Evolutionary conservation across 2,888 invertebrate genomes (phyloP).

Genomic region (Nymphalis polychloros): DNA sequence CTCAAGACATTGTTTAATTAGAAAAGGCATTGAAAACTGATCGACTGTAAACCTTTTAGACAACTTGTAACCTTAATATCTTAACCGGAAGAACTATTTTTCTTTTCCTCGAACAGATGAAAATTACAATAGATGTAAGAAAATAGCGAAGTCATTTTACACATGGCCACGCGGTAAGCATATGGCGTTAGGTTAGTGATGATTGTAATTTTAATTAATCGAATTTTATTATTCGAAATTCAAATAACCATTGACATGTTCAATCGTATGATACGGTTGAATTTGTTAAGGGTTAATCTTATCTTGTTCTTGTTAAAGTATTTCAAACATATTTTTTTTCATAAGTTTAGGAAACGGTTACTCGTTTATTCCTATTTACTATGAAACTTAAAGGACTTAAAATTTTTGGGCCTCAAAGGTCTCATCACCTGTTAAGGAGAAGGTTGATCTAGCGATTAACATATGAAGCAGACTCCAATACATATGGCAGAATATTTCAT

Average conservation of each 20-base stretch:
- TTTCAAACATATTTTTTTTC: not conserved
- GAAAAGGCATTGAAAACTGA: slow-evolving; percentile 57
- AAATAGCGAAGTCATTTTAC: slow-evolving; percentile 60
- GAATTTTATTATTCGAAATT: slow-evolving; percentile 12
- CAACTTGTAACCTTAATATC: slow-evolving; percentile 11
- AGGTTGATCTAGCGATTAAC: too few relatives aligned
- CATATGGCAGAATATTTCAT: too few relatives aligned
- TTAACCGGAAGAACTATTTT: slow-evolving; percentile 13
- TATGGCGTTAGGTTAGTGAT: slow-evolving; percentile 46
- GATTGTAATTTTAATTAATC: slow-evolving; percentile 45
- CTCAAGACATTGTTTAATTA: slow-evolving; percentile 68
- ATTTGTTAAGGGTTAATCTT: slow-evolving; percentile 10
- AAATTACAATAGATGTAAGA: slow-evolving; percentile 33
- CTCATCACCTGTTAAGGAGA: too few relatives aligned
- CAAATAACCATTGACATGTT: slow-evolving; percentile 8
- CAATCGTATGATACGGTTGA: not conserved
- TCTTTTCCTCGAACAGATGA: slow-evolving; percentile 1
- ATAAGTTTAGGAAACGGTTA: too few relatives aligned
- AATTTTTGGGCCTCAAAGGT: too few relatives aligned
- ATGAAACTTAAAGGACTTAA: too few relatives aligned
- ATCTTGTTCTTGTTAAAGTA: not conserved
- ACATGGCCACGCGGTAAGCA: slow-evolving; percentile 49
- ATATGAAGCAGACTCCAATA: too few relatives aligned
- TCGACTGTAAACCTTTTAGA: slow-evolving; percentile 42
- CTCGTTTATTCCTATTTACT: too few relatives aligned